Percentiles rank a stretch among this genome's conserved stretches.
Evolutionary conservation across 2,797 vertebrate species (phyloP).

Genomic region (Mionectes olivaceus): DNA sequence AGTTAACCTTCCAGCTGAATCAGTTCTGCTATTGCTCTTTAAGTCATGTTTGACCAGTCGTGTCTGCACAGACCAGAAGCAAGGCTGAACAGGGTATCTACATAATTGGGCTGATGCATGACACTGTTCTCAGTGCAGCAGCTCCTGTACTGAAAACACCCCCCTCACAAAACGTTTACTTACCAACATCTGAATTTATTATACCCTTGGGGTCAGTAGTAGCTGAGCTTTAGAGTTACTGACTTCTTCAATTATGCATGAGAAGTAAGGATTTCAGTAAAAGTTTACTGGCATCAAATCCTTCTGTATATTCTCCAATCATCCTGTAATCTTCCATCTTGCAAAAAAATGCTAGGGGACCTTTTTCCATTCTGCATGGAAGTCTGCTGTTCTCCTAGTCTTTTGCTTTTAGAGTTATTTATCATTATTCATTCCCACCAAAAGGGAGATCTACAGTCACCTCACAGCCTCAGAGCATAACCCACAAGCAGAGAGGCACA

Average conservation of each 20-base stretch:
- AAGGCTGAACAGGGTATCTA: neutral
- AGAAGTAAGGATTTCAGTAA: neutral
- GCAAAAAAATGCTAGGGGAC: neutral
- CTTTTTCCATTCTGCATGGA: neutral
- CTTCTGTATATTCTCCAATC: neutral
- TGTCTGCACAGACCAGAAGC: neutral
- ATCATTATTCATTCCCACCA: fast-evolving
- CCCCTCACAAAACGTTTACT: neutral
- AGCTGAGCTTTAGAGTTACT: neutral
- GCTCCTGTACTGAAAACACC: neutral
- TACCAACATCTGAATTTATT: neutral
- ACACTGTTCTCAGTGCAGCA: neutral
- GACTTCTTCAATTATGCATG: neutral
- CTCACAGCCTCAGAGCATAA: neutral
- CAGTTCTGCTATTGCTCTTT: neutral
- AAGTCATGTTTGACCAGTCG: neutral
- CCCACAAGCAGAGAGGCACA: neutral
- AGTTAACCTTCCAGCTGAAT: neutral
- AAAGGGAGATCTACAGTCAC: neutral
- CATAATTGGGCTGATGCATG: neutral
- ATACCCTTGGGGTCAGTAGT: neutral
- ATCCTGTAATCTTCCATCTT: neutral
- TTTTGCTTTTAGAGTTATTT: neutral
- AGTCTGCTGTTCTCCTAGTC: neutral
- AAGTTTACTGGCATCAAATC: neutral